Conservation (phyloP, 2,888 invertebrate genomes). For the Mythimna albipuncta region DNA sequence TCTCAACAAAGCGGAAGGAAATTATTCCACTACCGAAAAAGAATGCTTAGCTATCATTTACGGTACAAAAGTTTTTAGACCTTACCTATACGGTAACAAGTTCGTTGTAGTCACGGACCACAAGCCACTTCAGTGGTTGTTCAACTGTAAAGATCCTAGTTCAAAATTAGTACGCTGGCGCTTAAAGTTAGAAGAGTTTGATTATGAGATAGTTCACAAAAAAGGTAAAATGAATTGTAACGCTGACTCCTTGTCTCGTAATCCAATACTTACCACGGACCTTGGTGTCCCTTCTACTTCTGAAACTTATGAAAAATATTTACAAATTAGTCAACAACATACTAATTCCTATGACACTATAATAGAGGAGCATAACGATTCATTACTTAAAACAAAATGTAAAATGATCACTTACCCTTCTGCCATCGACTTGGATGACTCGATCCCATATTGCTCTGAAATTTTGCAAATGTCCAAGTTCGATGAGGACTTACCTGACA, state of each 20-base stretch:
- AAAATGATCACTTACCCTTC: constrained; percentile 10
- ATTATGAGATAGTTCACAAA: too few species aligned
- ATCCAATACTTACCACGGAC: background rate
- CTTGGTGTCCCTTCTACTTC: background rate
- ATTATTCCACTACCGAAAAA: background rate
- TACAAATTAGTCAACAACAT: constrained; percentile 1
- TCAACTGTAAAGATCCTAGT: constrained; percentile 10
- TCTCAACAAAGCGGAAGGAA: background rate
- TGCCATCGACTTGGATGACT: constrained; percentile 12
- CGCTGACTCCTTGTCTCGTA: background rate
- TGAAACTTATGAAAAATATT: constrained; percentile 1
- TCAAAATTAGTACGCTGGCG: constrained; percentile 1
- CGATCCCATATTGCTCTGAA: constrained; percentile 12
- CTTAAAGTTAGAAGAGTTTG: background rate
- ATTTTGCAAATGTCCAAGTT: background rate
- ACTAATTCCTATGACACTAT: background rate
- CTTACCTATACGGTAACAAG: constrained; percentile 2
- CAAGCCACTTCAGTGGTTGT: constrained; percentile 11
- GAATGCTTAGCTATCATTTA: background rate
- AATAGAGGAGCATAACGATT: background rate
- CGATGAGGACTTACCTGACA: constrained; percentile 6
- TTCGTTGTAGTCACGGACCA: constrained; percentile 7
- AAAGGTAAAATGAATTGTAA: too few species aligned
- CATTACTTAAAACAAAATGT: constrained; percentile 9
- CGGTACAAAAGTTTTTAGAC: constrained; percentile 6